Evolutionary conservation across 2,113 vertebrate genomes (phyloP), one percentile per base, ranked within the genome.

Genomic region (Saguinus midas): DNA sequence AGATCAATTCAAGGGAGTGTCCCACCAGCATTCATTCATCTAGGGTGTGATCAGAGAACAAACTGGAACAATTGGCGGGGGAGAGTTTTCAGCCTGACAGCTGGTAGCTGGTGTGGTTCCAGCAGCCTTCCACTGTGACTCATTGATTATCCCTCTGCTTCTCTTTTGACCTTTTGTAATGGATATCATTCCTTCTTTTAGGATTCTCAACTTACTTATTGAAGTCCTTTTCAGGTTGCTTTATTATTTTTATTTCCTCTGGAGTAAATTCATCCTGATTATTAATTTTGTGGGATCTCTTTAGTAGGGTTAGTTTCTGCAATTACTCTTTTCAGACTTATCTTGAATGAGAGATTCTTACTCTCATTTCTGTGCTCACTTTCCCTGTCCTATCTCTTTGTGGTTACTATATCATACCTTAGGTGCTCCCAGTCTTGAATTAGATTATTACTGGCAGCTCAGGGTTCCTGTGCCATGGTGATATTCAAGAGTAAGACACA

Each of bases 81-180:
- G 4, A 14, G 35, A 10, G 17, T 10, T 23, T 4, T 27, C 48
- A 57, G 48, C 29, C 2, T 29, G 61, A 27, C 61, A 3, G 27
- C 45, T 57, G 73, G 58, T 8, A 45, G 57, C 58, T 23, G 48
- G 66, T 27, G 48, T 1, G 23, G 6, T 25, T 16, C 27, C 7
- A 25, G 29, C 7, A 0, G 0, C 58, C 48, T n/a, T 25, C 58
- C 58, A 1, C 6, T 0, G 10, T 20, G n/a, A 83, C 32, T 32
- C 0, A 1, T 48, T 43, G 2, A 20, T 1, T 27, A 48, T 58
- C 37, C 40, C 5, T 0, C 16, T 21, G 23, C 75, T n/a, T 70
- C 75, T 35, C 37, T 45, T 75, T 48, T 8, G 2, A 23, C 27
- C 50, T 45, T 48, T 68, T n/a, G 12, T 32, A 7, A 4, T 13